Base-by-base conservation (phyloP, 2,797 vertebrate species). In the Catostomus latipinnis region DNA sequence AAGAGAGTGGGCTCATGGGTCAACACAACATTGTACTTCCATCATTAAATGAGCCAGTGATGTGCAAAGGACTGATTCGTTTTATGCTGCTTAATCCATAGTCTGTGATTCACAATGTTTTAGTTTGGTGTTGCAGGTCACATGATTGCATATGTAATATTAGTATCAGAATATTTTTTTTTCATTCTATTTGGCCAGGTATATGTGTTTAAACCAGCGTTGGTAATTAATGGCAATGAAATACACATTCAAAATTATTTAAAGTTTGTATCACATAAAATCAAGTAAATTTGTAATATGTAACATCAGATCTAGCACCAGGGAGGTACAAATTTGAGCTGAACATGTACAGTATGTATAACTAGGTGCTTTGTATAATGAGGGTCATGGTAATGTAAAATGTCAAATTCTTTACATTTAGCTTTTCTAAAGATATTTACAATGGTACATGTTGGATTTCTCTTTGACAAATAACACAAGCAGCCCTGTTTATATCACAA, bases 81-180 rank as follows among this genome's bases (percentile, higher is more conserved):
- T 71, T 74, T 11, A 54, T 78, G 60, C 76, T 71, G 76, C 58
- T 78, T 49, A 48, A 48, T 45, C n/a, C 62, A 65, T n/a, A 48
- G 43, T 65, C 43, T 54, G 50, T 60, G 62, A 16, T 61, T 65
- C 43, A 65, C 43, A 50, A 11, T 76, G 65, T 58, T 76, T 50
- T 14, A 50, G 53, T 68, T 53, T 66, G 52, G 46, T 66, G 62
- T 66, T 18, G 73, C 53, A 49, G 53, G 67, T 49, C 43, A 76
- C 63, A 58, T 34, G 12, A 57, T 70, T 50, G 46, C 54, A 76
- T 49, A 43, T 8, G 53, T 68, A 22, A 57, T 6, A 8, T 14
- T 60, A n/a, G 14, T 67, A 48, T 49, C 45, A 34, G 43, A 57
- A 58, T 34, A 12, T 52, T 74, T 53, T 45, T 49, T 65, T 11